Evolutionary conservation across 1,140 invertebrate genomes (phyloP), one percentile per base, ranked within the genome.

Genomic region (Eubasilissa regina): DNA sequence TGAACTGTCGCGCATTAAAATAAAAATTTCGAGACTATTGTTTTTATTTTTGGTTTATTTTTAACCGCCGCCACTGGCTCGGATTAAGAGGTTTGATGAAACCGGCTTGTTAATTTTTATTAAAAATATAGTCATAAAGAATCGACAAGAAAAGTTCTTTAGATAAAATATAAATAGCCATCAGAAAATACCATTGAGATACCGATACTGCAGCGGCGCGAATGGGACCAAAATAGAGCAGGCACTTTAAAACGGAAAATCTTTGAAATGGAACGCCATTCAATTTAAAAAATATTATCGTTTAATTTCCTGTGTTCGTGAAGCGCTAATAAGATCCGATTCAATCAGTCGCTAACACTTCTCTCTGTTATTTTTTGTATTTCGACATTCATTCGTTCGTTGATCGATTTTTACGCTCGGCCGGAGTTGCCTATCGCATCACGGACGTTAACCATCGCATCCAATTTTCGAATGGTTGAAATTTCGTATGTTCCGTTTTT

Each of bases 241-340:
- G 64, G 25, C 9, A 15, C 3, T 13, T n/a, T 47, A 68, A 44
- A 45, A 45, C 13, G 10, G 44, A 51, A 68, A 68, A 17, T 68
- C 66, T 60, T 62, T 74, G n/a, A 79, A 64, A 60, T 73, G 45
- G 19, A 73, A 74, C 56, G 56, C 43, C 47, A 74, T 79, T 74
- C 21, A 74, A 60, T 75, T 75, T 47, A 47, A 79, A 79, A 79
- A 64, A 73, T 80, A 68, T 68, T 66, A 76, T 76, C 68, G 75
- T 80, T 80, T 77, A 80, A 80, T 80, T 80, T 80, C 70, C 79
- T 77, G 79, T 77, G 68, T 80, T 76, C 75, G 68, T 74, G 68
- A 77, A 58, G 68, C 75, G 75, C 73, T 80, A 74, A 77, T 80
- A 80, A 80, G 78, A 80, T 80, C 64, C 72, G 78, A 80, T 80